These are phyloP conservation scores for Megaustenia siamemsis DNA, from an alignment of 2,888 invertebrate species.

Conservation along the genomic window DNA sequence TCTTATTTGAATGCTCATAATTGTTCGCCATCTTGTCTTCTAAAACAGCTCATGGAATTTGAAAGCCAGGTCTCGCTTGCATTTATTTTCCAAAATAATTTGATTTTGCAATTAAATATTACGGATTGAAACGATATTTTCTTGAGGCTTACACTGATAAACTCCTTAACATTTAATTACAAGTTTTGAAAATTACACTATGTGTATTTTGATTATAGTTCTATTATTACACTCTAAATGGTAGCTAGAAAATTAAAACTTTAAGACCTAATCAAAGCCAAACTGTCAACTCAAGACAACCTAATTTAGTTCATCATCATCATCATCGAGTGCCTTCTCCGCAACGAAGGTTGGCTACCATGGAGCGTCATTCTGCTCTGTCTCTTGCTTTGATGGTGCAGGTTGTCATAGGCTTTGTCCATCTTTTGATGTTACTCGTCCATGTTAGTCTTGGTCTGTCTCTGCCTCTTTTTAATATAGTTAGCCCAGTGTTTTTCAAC, in stretches of 20 bases:
- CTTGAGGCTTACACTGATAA: not conserved
- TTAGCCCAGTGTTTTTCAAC: no score
- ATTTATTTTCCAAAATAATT: not conserved
- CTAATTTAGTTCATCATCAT: not conserved
- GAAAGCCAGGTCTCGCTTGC: slow-evolving; percentile 12
- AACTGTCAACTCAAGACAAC: not conserved
- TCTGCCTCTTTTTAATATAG: no score
- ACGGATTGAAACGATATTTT: not conserved
- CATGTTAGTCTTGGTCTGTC: no score
- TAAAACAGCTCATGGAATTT: not conserved
- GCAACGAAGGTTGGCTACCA: no score
- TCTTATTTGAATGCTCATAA: slow-evolving; percentile 52
- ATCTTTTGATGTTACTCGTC: no score
- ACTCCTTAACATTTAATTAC: not conserved
- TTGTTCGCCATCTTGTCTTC: slow-evolving; percentile 47
- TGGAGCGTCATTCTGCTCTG: no score
- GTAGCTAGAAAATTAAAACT: not conserved
- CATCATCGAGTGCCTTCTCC: no score
- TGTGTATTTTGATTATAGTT: not conserved
- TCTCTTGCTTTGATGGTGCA: no score
- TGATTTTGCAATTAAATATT: not conserved
- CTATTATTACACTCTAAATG: not conserved
- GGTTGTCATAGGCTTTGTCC: no score
- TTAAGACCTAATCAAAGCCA: not conserved
- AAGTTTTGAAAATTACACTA: not conserved